Conservation (phyloP, 2,797 vertebrate species). For the Salmo trutta region DNA sequence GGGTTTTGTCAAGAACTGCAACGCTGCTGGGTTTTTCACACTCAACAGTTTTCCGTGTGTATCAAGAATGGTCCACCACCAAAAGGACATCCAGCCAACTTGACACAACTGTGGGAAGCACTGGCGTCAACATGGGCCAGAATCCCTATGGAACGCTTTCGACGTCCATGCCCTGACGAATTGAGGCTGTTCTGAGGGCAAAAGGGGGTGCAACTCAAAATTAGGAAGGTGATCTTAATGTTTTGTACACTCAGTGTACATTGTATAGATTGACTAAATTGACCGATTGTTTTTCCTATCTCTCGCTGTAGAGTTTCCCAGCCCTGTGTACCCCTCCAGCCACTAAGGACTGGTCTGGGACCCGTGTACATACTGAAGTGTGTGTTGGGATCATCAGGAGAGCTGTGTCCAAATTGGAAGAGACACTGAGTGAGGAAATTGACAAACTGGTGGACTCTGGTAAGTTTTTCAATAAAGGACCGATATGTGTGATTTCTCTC, state of each 20-base stretch:
- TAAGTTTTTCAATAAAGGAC: conserved; percentile 33
- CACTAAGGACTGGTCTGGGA: conserved; percentile 76
- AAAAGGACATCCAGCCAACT: too few species aligned
- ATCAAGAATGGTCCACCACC: too few species aligned
- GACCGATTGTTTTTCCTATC: not conserved
- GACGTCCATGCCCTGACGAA: too few species aligned
- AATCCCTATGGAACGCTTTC: too few species aligned
- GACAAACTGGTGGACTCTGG: conserved; percentile 70
- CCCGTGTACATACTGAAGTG: conserved; percentile 68
- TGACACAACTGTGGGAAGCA: too few species aligned
- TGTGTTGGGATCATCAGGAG: conserved; percentile 74
- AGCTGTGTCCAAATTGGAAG: conserved; percentile 69
- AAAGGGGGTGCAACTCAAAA: too few species aligned
- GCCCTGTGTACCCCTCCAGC: conserved; percentile 64
- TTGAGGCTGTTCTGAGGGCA: too few species aligned
- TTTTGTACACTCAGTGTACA: not conserved
- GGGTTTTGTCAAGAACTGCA: too few species aligned
- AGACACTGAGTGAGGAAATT: conserved; percentile 59
- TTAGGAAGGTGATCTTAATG: too few species aligned
- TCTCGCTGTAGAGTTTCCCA: conserved; percentile 69
- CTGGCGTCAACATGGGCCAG: too few species aligned
- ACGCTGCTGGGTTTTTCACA: too few species aligned
- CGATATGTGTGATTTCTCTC: not conserved
- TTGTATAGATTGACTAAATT: not conserved
- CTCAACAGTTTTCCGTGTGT: too few species aligned